A percentile compares a stretch with the other conserved stretches of the same genome.
phyloP scores from a whole-genome alignment of 2,797 vertebrate species.

The Falco naumanni region DNA sequence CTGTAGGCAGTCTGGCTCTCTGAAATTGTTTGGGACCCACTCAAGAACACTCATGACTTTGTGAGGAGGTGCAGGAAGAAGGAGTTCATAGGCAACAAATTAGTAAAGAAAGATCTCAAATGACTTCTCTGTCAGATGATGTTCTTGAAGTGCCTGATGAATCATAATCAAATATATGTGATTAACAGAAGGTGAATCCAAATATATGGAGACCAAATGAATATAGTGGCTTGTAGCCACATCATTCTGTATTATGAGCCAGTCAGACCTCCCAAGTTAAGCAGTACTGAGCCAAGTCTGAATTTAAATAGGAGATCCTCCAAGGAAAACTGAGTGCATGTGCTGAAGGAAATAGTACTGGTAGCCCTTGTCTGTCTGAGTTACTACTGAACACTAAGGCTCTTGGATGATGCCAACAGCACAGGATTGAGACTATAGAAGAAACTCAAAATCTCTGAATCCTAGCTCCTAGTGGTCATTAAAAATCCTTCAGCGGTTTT shows the following conservation, averaged over 20 bases:
- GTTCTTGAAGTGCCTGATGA: background rate
- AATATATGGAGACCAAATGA: conserved; percentile 17
- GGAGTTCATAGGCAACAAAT: background rate
- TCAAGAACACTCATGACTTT: background rate
- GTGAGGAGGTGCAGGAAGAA: background rate
- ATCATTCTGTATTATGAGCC: background rate
- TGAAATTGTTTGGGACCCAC: background rate
- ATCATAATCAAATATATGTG: background rate
- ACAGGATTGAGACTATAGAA: background rate
- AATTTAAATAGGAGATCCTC: conserved; percentile 51
- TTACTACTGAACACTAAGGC: conserved; percentile 6
- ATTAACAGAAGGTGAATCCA: conserved; percentile 31
- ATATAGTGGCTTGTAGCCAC: background rate
- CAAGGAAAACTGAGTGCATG: conserved; percentile 39
- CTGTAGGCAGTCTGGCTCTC: background rate
- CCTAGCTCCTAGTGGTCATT: background rate
- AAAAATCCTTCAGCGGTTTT: background rate
- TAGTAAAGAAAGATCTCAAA: background rate
- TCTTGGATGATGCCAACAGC: background rate
- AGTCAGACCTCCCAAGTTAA: conserved; percentile 54
- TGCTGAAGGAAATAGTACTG: conserved; percentile 17
- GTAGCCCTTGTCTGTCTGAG: conserved; percentile 49
- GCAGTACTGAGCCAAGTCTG: conserved; percentile 29
- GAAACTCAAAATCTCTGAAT: background rate
- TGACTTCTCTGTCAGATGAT: background rate